phyloP scores from a whole-genome alignment of 2,797 vertebrate species.

The Leptoclinus maculatus region DNA sequence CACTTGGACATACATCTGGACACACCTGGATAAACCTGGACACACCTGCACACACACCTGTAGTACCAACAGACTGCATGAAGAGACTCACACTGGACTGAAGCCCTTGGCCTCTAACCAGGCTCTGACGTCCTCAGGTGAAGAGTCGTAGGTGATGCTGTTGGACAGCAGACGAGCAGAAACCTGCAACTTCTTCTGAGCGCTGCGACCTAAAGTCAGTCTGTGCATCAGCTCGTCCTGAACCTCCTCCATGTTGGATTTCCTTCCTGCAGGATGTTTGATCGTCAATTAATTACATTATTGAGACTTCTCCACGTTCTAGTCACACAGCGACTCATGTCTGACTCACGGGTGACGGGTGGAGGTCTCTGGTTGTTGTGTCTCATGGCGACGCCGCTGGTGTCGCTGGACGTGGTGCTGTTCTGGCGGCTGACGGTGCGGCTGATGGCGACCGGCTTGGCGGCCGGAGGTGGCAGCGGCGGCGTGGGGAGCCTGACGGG shows the following conservation, averaged over 20 bases:
- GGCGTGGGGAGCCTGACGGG: conserved; percentile 82
- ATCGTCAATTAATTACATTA: too few relatives aligned
- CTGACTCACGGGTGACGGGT: conserved; percentile 85
- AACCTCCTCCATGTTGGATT: conserved; percentile 98
- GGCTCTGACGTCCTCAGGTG: conserved; percentile 86
- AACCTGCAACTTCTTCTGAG: conserved; percentile 91
- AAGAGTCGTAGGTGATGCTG: conserved; percentile 91
- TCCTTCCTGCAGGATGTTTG: conserved; percentile 85
- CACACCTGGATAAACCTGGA: too few relatives aligned
- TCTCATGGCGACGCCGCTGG: conserved; percentile 75
- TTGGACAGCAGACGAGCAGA: conserved; percentile 77
- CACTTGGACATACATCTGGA: too few relatives aligned
- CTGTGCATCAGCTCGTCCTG: conserved; percentile 95
- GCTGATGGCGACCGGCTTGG: conserved; percentile 58
- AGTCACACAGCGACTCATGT: too few relatives aligned
- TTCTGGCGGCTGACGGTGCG: conserved; percentile 81
- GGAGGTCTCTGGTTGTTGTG: conserved; percentile 78
- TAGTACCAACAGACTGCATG: not conserved
- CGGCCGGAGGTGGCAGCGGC: conserved; percentile 79
- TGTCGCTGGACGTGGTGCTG: conserved; percentile 88
- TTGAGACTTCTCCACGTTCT: too few relatives aligned
- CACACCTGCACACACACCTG: too few relatives aligned
- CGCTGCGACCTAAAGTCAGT: conserved; percentile 92
- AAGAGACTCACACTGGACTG: conserved; percentile 89
- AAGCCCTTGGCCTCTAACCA: conserved; percentile 96